Evolutionary conservation across 2,797 vertebrate genomes (phyloP).

Genomic region (Ficedula albicollis): DNA sequence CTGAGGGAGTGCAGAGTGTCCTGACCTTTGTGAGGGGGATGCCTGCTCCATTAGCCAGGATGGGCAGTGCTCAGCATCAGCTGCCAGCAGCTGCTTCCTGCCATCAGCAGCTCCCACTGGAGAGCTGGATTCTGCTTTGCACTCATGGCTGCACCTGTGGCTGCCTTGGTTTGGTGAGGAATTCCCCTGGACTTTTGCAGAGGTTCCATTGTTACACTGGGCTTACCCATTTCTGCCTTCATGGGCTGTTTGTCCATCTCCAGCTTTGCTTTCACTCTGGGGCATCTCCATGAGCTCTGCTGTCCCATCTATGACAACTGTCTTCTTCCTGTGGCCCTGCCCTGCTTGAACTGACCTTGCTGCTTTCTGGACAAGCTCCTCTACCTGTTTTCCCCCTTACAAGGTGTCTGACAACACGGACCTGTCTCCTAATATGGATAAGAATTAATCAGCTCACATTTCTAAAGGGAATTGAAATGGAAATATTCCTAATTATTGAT

Average conservation of each 20-base stretch:
- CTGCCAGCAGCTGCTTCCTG: background rate
- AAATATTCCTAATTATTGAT: conserved; percentile 1
- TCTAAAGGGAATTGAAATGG: background rate
- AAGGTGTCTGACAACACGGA: background rate
- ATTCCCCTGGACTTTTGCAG: conserved; percentile 73
- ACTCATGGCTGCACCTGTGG: background rate
- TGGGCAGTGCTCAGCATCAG: background rate
- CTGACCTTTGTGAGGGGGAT: background rate
- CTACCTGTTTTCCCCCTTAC: background rate
- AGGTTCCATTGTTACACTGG: conserved; percentile 64
- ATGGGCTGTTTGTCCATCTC: conserved; percentile 78
- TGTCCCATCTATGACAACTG: conserved; percentile 62
- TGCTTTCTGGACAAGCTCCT: background rate
- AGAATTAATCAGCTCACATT: background rate
- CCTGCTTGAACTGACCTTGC: background rate
- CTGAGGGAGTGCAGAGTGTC: background rate
- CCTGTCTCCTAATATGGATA: background rate
- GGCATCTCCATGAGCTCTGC: conserved; percentile 80
- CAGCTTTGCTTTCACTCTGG: conserved; percentile 79
- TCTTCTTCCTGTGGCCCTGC: conserved; percentile 69
- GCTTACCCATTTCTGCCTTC: conserved; percentile 75
- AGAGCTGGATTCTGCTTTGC: background rate
- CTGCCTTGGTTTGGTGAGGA: background rate
- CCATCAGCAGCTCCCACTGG: background rate
- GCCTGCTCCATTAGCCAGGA: background rate